phyloP scores from a whole-genome alignment of 2,797 vertebrate species.

The Paguma larvata region DNA sequence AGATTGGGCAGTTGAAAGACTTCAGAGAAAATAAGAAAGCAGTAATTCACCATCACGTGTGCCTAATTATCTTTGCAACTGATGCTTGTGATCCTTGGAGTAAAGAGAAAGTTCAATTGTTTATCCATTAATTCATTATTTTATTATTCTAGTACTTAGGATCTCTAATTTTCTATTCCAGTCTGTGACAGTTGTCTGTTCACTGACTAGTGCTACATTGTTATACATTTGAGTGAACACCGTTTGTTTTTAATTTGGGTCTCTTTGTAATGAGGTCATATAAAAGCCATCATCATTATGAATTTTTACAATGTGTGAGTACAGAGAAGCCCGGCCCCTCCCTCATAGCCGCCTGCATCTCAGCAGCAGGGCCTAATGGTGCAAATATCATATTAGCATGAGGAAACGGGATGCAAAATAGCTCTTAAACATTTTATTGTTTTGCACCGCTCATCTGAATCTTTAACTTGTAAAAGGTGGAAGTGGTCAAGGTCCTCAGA shows the following conservation, averaged over 20 bases:
- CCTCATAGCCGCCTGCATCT: rapidly evolving
- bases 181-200: background rate
- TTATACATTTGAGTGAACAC: background rate
- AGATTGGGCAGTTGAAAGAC: background rate
- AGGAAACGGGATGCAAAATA: background rate
- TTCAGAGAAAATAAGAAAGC: background rate
- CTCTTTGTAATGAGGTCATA: background rate
- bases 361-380: background rate
- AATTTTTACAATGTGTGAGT: background rate
- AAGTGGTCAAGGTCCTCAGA: background rate
- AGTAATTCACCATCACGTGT: background rate
- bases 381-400: background rate
- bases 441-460: background rate
- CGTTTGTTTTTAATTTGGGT: background rate
- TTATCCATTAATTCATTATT: background rate
- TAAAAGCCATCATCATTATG: background rate
- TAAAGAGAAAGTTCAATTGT: background rate
- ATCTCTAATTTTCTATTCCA: background rate
- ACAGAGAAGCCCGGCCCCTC: background rate
- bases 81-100: background rate
- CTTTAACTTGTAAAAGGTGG: background rate
- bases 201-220: background rate
- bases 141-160: background rate
- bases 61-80: background rate
- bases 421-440: background rate